Evolutionary conservation across 2,888 invertebrate species (phyloP), one percentile per base, ranked within the genome.

Genomic region (Eupithecia insigniata): DNA sequence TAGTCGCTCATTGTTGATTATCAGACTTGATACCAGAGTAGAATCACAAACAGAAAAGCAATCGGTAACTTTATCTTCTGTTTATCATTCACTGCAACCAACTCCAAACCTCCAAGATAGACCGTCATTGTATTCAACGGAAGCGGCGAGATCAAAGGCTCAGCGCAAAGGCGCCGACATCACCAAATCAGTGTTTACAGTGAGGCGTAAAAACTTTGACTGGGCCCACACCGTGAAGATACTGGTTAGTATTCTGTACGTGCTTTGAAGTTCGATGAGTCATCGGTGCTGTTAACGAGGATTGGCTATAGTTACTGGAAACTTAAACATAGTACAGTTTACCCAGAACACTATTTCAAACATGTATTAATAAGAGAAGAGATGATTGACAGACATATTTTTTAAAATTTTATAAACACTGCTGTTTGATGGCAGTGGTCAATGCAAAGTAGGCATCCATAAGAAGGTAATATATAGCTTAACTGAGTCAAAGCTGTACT

Each of bases 61-160:
- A 64, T 67, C 36, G 77, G 67, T 68, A 61, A 73, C 66, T 79
- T 80, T 78, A 76, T 80, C 77, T 80, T 79, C 85, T 84, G 85
- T 80, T 76, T 79, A 79, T 79, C 76, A 72, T 76, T 12, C 65
- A 60, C 80, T 80, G 71, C 60, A 74, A 55, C 78, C 72, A 70
- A 73, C 78, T 79, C 77, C 81, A 77, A 80, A 83, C 82, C 82
- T 82, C 75, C 70, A 74, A 84, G 87, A 88, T 87, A 88, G 87
- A 82, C 82, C 82, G 84, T 81, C 87, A 88, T 91, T 90, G 90
- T 90, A 83, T 82, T 80, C 85, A 83, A 84, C 92, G 92, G 92
- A 92, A 91, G 91, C 92, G 91, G 91, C 85, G 80, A 87, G 87
- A 90, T 92, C 91, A 92, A 93, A 93, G 88, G 74, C 73, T 60